These are phyloP conservation scores for Sciaenops ocellatus DNA, from an alignment of 2,797 vertebrate genomes.

Conservation along the genomic window DNA sequence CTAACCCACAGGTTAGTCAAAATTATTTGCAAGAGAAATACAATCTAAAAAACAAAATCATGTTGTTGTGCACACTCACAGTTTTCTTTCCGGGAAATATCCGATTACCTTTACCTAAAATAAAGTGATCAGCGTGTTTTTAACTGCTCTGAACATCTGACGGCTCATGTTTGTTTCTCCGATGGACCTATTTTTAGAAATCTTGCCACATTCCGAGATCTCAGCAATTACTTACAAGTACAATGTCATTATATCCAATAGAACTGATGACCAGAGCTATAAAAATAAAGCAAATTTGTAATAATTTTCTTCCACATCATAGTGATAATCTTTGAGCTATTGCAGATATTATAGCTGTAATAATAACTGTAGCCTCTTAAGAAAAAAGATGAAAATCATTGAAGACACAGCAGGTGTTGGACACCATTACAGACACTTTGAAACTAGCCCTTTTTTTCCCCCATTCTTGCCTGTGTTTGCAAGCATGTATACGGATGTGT, in stretches of 20 bases:
- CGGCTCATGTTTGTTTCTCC: neutral
- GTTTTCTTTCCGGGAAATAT: neutral
- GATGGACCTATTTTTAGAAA: neutral
- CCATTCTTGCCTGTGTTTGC: neutral
- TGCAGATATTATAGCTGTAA: slow-evolving; percentile 2
- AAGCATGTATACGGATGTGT: neutral
- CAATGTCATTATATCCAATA: neutral
- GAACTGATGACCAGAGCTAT: slow-evolving; percentile 5
- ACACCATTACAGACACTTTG: neutral
- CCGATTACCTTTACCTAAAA: neutral
- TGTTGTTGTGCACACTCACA: neutral
- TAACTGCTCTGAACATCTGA: neutral
- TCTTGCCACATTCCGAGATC: neutral
- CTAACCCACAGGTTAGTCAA: neutral
- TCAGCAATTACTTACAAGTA: slow-evolving; percentile 4
- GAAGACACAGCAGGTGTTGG: slow-evolving; percentile 10
- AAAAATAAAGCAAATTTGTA: slow-evolving; percentile 5
- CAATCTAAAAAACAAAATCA: neutral
- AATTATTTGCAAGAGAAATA: neutral
- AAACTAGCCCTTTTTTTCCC: neutral
- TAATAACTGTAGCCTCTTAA: neutral
- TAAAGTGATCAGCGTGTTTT: neutral
- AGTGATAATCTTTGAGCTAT: slow-evolving; percentile 15
- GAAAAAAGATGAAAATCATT: slow-evolving; percentile 11
- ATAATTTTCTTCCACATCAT: neutral